Evolutionary conservation across 2,888 invertebrate genomes (phyloP), one percentile per base, ranked within the genome.

Genomic region (Escarpia spicata): DNA sequence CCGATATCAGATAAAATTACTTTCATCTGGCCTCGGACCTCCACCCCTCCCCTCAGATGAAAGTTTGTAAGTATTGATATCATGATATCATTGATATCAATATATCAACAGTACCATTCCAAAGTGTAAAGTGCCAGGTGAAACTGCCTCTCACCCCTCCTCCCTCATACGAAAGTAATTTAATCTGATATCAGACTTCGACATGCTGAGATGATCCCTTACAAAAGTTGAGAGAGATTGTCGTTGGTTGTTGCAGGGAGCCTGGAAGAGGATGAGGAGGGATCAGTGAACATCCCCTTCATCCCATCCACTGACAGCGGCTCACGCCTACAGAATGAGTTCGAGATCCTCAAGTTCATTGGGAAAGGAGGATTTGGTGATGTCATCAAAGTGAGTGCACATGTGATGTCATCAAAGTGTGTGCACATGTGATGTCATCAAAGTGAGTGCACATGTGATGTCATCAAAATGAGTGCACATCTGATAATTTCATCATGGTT

Each of bases 331-430:
- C 95, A 96, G 15, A 95, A 95, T 92, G 97, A 97, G 93, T 97
- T 97, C 95, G 95, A 96, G 97, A 95, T 98, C 90, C 97, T 99
- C 0, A 97, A 98, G 94, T 98, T 91, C 45, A 91, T 91, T 44
- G 91, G 91, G 0, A 98, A 98, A 96, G 99, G 99, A 3, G 99
- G 99, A 0, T 99, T 98, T 96, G 99, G 99, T 0, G 98, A 99
- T 97, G 99, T 99, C 0, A 97, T 99, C 10, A 99, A 99, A 97
- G 98, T 98, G 90, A 92, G 75, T 92, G 37, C 31, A 91, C n/a
- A 52, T 91, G 52, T 45, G 52, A 75, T 75, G 75, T 75, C n/a
- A 75, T 75, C 52, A 9, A 9, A 52, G 52, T 52, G 52, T 12
- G 52, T 52, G 52, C 52, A 52, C 52, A 9, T 52, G 99, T 0